Base-by-base conservation (phyloP, 2,888 invertebrate genomes). In the Pyrocoelia pectoralis region DNA sequence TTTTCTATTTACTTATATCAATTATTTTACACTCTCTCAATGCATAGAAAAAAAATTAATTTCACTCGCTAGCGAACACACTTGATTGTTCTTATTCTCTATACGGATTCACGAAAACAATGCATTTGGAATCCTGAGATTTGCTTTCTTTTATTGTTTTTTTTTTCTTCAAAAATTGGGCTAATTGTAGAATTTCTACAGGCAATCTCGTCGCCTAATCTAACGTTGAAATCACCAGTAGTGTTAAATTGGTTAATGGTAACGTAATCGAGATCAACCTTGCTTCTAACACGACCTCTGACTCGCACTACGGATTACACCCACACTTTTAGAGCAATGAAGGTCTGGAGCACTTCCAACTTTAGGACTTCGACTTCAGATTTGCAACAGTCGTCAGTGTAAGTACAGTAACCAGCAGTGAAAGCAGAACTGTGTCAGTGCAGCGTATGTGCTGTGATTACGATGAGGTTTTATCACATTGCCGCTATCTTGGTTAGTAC, bases 381-480 rank as follows among this genome's bases (percentile, higher is more conserved):
- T 63, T 67, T 51, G 63, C 60, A 61, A 61, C 51, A 54, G 63
- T n/a, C 8, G 63, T 67, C 66, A 67, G 66, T 61, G 66, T 56
- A 61, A 63, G 66, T 60, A 57, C 53, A 57, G 56, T 67, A 67
- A 55, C 61, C 62, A 60, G 41, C 56, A 61, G 67, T 64, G 67
- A 61, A 64, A 67, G 62, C 64, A 38, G 56, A 56, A 61, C 61
- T 56, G 67, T 67, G 63, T 48, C 55, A 64, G 67, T 67, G 67
- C 64, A 67, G 57, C 57, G 62, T 57, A 53, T 62, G 57, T 57
- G 62, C 62, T 57, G 62, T 62, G 62, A 50, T 57, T 62, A 58
- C 52, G 19, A 62, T 62, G 62, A 62, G 52, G 57, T 24, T 52
- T 24, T 43, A 53, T 49, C 33, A 53, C 29, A 17, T 57, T 50